A percentile compares a stretch with the other conserved stretches of the same genome.
phyloP scores from a whole-genome alignment of 64 coral and sea anemone genomes.

The Porites australiensis region DNA sequence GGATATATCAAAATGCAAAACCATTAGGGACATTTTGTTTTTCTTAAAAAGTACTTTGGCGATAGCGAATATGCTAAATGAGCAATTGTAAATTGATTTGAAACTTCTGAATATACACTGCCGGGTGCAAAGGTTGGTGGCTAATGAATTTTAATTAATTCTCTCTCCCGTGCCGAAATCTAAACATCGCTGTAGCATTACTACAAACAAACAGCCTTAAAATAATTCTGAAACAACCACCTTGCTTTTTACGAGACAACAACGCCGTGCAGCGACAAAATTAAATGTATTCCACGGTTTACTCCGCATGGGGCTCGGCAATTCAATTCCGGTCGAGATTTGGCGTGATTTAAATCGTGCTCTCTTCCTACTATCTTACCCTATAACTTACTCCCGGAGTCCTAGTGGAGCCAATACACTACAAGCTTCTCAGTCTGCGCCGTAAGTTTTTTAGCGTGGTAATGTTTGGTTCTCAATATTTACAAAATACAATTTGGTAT shows the following conservation, averaged over 20 bases:
- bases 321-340: background rate
- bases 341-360: background rate
- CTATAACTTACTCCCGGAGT: too few species aligned
- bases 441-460: too few species aligned
- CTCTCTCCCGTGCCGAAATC: background rate
- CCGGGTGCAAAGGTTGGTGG: background rate
- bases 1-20: constrained; percentile 32
- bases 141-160: background rate
- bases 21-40: background rate
- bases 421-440: too few species aligned
- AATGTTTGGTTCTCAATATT: too few species aligned
- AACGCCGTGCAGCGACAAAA: too few species aligned
- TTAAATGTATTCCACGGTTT: too few species aligned
- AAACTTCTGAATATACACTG: background rate
- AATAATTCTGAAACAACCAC: too few species aligned
- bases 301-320: background rate
- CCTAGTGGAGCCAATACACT: too few species aligned
- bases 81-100: background rate
- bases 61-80: background rate
- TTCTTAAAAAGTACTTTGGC: background rate
- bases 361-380: background rate
- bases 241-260: background rate
- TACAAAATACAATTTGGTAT: too few species aligned
- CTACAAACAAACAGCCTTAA: too few species aligned
- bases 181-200: too few species aligned